Base-by-base conservation (phyloP, 2,113 vertebrate genomes). In the Rhegmatorhina hoffmannsi region DNA sequence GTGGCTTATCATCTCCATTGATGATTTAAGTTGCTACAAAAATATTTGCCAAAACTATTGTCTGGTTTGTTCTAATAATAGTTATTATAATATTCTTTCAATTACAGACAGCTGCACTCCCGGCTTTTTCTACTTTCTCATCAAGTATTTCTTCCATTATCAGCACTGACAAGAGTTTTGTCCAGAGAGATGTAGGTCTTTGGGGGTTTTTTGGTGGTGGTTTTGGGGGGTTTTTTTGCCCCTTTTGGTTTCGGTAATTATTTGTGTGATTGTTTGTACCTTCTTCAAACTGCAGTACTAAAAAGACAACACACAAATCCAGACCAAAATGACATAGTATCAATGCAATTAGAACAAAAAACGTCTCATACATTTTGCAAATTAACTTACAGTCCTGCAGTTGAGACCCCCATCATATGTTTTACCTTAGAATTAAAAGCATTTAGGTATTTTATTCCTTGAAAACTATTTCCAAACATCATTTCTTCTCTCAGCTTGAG, bases 1-100 rank as follows among this genome's bases (percentile, higher is more conserved):
- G 85, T 44, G 92, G 87, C 94, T 94, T 55, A 36, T 53, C 60
- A 46, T 87, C 94, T 81, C 79, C 88, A 84, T 91, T 89, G 72
- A 85, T 87, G 72, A 81, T 64, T 84, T 36, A 79, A 89, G 70
- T 62, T 1, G 10, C 85, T 84, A 87, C 59, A 83, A 96, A 96
- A 96, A 95, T 95, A 97, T 86, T 92, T 96, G 95, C 86, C 95
- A 84, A 88, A 97, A 92, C 95, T 62, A 95, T 96, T 97, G 96
- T 91, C 94, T 87, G 74, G 72, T 90, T 96, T 96, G 76, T 90
- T 87, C 95, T 97, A 97, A 98, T 98, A 97, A 97, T 46, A 97
- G 96, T 97, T 96, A 97, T 97, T 96, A 96, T 87, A 96, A 72
- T 96, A 96, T 92, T 84, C 89, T 88, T 96, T 93, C 90, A 96